Conservation (phyloP, 1,140 invertebrate species). For the Saccostrea glomerata region DNA sequence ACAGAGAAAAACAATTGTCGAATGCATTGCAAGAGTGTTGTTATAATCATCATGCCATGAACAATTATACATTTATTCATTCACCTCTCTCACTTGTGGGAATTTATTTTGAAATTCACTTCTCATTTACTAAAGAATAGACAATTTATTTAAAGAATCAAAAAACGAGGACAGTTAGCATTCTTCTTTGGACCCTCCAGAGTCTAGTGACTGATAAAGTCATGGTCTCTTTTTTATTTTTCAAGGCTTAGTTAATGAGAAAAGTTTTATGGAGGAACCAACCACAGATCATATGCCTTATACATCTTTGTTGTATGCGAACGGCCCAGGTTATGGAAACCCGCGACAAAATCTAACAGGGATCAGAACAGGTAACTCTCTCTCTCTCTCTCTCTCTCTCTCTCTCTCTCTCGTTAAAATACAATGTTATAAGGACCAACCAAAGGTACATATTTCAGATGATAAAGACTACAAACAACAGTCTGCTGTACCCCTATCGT, state of each 20-base stretch:
- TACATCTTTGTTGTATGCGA: not conserved
- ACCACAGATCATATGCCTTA: not conserved
- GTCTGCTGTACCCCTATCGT: conserved; percentile 75
- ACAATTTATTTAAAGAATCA: too few species aligned
- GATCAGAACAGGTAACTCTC: not conserved
- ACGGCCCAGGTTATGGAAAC: conserved; percentile 2
- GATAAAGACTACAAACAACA: conserved; percentile 39
- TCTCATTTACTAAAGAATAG: too few species aligned
- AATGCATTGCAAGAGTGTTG: too few species aligned
- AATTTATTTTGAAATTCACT: too few species aligned
- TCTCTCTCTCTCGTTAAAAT: not conserved
- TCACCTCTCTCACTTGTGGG: too few species aligned
- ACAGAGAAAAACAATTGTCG: too few species aligned
- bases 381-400: not conserved
- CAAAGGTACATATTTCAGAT: conserved; percentile 31
- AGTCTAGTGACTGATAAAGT: too few species aligned
- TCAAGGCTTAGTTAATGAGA: not conserved
- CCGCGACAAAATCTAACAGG: conserved; percentile 3
- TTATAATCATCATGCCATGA: too few species aligned
- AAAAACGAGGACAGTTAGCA: too few species aligned
- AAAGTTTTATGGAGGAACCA: not conserved
- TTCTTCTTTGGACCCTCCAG: too few species aligned
- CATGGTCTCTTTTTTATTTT: not conserved
- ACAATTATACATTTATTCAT: too few species aligned
- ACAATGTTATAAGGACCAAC: too few species aligned